Evolutionary conservation across 1,140 invertebrate genomes (phyloP), one percentile per base, ranked within the genome.

Genomic region (Drosophila punjabiensis): DNA sequence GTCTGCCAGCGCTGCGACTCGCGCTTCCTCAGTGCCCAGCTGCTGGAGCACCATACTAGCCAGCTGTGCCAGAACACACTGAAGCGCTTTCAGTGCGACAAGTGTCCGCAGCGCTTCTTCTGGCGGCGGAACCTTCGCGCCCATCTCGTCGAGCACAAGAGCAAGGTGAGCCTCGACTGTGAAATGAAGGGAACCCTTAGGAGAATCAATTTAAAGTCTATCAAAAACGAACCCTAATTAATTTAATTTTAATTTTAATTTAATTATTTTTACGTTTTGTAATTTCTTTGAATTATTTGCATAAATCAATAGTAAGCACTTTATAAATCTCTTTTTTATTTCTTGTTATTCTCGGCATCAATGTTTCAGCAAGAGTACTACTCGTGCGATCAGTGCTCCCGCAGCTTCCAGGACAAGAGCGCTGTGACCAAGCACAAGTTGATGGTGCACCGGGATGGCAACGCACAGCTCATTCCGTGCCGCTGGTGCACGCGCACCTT

Each of bases 401-500:
- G 93, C 43, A 81, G 80, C 60, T 95, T 94, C 66, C 92, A 89
- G 53, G 93, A 93, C 79, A 94, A 94, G 76, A 94, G 94, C 43
- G 91, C 94, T 52, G 91, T 95, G 0, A 93, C 93, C 16, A 94
- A 93, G 56, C 94, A 95, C 71, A 88, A 92, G 18, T 93, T 93
- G 60, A 92, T 93, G 69, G 91, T 94, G 53, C 81, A 79, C 68
- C 91, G 93, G 52, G 89, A 93, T 6, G 84, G 89, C 41, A 92
- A 93, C 39, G 94, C 93, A 18, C 56, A 90, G 64, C 81, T 92
- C 10, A 93, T 93, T 60, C 93, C 94, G 50, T 95, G 94, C 69
- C 92, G 94, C 24, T 91, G 94, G 50, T 95, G 94, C 77, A 93
- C 94, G 5, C 94, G 94, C 47, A 94, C 94, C 62, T 95, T 94